Base-by-base conservation (phyloP, 2,113 vertebrate species). In the Leptosomus discolor region DNA sequence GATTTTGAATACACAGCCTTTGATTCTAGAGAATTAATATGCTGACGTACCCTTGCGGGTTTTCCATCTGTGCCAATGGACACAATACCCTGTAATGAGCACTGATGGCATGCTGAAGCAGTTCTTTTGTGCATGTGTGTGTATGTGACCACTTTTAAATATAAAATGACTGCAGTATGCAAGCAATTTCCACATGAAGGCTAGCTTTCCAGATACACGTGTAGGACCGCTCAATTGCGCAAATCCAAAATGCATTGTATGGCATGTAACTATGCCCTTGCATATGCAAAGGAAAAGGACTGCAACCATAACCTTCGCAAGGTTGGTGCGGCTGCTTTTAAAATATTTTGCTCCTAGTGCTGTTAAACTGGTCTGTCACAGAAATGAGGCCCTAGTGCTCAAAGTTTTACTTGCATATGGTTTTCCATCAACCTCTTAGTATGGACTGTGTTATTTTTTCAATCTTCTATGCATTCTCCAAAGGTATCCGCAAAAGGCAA, bases 41-140 rank as follows among this genome's bases (percentile, higher is more conserved):
- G 77, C 92, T 95, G 89, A 86, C 4, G 4, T 85, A 32, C 51
- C 54, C 17, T 2, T 0, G 1, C 88, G 88, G 92, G 73, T 91
- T 94, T 77, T 94, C 88, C 77, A 45, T 95, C 95, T 88, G 68
- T 73, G 88, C 94, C 89, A 63, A 5, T 58, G 93, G 88, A 91
- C 94, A 92, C 86, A 96, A 93, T 90, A 85, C 70, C 51, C 88
- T 53, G 20, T 91, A 96, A 97, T 81, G 94, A 97, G 88, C 70
- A 34, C n/a, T 94, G 78, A 71, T 81, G 82, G 78, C 3, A 2
- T 4, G 19, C 63, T 18, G 58, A 76, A 75, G 84, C 68, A 34
- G 10, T 70, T 91, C 96, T 86, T 95, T 93, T 97, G 91, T 92
- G 76, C 75, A 9, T 39, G 34, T n/a, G 23, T 48, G 76, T 85